Evolutionary conservation across 2,113 vertebrate genomes (phyloP).

Genomic region (Globicephala melas): DNA sequence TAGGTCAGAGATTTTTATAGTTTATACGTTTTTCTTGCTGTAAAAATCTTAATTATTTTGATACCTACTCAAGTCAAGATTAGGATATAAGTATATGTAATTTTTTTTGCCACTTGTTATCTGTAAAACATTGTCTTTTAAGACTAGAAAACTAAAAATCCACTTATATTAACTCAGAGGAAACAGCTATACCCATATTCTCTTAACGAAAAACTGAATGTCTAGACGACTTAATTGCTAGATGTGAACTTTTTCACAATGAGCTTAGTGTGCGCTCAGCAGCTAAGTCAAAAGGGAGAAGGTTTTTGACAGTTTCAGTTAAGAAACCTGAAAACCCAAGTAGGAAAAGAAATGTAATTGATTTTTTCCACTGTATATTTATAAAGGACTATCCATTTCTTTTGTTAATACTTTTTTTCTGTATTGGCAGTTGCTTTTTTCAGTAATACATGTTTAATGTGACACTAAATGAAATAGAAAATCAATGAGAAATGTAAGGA

Average conservation of each 20-base stretch:
- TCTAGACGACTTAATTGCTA: not conserved
- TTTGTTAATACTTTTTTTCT: not conserved
- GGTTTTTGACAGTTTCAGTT: not conserved
- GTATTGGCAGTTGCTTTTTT: not conserved
- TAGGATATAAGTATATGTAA: not conserved
- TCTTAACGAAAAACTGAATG: not conserved
- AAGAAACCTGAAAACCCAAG: not conserved
- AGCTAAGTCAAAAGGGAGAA: not conserved
- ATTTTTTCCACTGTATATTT: not conserved
- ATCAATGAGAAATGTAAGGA: constrained; percentile 34
- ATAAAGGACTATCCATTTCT: not conserved
- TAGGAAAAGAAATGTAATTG: not conserved
- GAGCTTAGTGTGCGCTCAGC: not conserved
- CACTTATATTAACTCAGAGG: not conserved
- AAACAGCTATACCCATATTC: not conserved
- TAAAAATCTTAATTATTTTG: constrained; percentile 10
- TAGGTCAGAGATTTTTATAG: not conserved
- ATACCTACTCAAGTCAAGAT: not conserved
- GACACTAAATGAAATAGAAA: not conserved
- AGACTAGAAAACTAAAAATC: not conserved
- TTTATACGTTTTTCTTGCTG: not conserved
- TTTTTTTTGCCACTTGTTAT: not conserved
- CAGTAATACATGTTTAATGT: not conserved
- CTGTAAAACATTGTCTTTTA: not conserved
- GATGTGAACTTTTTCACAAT: not conserved